Evolutionary conservation across 1,140 invertebrate species (phyloP).

Genomic region (Lucilia sericata): DNA sequence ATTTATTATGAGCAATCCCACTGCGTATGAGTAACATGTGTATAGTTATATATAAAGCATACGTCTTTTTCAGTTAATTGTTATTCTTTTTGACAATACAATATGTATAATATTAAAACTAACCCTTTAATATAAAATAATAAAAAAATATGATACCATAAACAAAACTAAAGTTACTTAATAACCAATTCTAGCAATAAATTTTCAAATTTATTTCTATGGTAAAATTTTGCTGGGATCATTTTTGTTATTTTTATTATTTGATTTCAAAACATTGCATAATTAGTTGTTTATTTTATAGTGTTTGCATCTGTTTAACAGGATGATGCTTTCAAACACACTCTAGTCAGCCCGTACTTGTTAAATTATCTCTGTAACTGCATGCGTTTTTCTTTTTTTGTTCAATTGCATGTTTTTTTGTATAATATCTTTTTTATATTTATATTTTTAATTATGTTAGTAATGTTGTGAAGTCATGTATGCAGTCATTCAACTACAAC

Average conservation of each 20-base stretch:
- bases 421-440: not conserved
- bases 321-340: not conserved
- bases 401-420: not conserved
- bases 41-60: too few relatives aligned
- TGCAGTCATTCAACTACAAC: not conserved
- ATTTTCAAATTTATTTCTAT: too few relatives aligned
- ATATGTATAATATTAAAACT: too few relatives aligned
- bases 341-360: not conserved
- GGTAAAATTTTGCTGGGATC: not conserved
- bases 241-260: not conserved
- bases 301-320: constrained; percentile 9
- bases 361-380: not conserved
- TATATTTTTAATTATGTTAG: not conserved
- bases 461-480: not conserved
- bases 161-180: too few relatives aligned
- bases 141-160: too few relatives aligned
- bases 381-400: not conserved
- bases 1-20: too few relatives aligned
- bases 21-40: too few relatives aligned
- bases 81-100: too few relatives aligned
- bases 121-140: too few relatives aligned
- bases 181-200: too few relatives aligned
- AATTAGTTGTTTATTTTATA: not conserved
- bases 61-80: too few relatives aligned
- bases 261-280: not conserved